Evolutionary conservation across 2,888 invertebrate species (phyloP).

Genomic region (Patella depressa): DNA sequence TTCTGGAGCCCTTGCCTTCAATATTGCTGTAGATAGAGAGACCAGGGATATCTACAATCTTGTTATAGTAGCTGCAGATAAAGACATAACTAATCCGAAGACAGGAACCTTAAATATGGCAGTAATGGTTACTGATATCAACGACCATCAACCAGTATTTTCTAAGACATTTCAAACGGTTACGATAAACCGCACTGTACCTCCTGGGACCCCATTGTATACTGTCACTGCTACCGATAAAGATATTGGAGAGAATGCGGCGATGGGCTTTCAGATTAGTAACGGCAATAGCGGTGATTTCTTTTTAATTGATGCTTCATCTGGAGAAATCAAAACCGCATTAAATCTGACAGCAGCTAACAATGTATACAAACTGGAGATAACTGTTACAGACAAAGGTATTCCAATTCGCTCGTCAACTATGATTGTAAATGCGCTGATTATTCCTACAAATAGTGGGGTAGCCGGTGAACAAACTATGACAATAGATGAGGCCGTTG

Average conservation of each 20-base stretch:
- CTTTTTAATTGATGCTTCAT: conserved; percentile 42
- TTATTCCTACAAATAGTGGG: conserved; percentile 39
- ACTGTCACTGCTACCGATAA: conserved; percentile 44
- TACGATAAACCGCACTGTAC: conserved; percentile 39
- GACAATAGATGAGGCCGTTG: conserved; percentile 40
- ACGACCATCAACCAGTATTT: conserved; percentile 48
- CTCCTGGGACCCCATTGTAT: conserved; percentile 38
- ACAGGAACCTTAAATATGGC: conserved; percentile 42
- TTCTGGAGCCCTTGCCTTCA: conserved; percentile 33
- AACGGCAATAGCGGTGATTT: conserved; percentile 44
- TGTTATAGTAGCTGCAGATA: conserved; percentile 42
- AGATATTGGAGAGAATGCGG: conserved; percentile 46
- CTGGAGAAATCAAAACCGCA: conserved; percentile 43
- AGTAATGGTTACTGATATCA: conserved; percentile 43
- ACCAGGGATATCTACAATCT: conserved; percentile 39
- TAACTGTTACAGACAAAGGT: conserved; percentile 49
- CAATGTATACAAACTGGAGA: conserved; percentile 29
- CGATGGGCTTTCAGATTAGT: conserved; percentile 43
- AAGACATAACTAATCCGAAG: conserved; percentile 33
- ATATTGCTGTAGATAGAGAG: conserved; percentile 40
- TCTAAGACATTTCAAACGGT: conserved; percentile 31
- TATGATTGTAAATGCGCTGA: conserved; percentile 39
- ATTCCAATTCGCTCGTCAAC: conserved; percentile 38
- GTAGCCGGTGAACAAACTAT: conserved; percentile 37
- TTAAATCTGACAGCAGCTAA: conserved; percentile 31